Evolutionary conservation across 2,888 invertebrate species (phyloP).

Genomic region (Stenodera caucasica): DNA sequence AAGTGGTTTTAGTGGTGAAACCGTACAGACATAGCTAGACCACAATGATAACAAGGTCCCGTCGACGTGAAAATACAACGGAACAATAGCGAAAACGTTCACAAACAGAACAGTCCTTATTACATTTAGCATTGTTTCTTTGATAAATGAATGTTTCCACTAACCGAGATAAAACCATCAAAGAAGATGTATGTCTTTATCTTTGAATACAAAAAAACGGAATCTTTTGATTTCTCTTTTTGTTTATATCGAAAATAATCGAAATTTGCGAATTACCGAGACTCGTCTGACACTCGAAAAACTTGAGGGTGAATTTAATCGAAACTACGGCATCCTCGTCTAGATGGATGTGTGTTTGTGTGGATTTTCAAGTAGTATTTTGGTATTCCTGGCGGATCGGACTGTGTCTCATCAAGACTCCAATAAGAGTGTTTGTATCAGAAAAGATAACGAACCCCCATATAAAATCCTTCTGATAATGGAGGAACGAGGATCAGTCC

Average conservation of each 20-base stretch:
- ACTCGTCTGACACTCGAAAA: constrained; percentile 34
- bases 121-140: constrained; percentile 52
- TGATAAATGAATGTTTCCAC: constrained; percentile 52
- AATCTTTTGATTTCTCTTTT: no score
- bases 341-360: constrained; percentile 49
- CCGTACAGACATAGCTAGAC: constrained; percentile 35
- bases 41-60: constrained; percentile 44
- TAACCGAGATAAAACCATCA: constrained; percentile 51
- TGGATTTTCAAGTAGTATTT: constrained; percentile 57
- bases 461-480: constrained; percentile 40
- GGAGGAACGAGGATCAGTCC: constrained; percentile 39
- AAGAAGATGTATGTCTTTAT: constrained; percentile 41
- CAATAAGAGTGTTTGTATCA: constrained; percentile 41
- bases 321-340: constrained; percentile 32
- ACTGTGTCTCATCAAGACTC: constrained; percentile 49
- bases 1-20: constrained; percentile 26
- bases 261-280: no score
- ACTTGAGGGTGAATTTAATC: constrained; percentile 55
- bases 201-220: constrained; percentile 34
- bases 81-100: constrained; percentile 42
- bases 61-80: constrained; percentile 39
- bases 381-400: constrained; percentile 53
- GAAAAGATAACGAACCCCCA: constrained; percentile 47
- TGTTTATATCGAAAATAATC: no score
- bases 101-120: constrained; percentile 49